Evolutionary conservation across 2,113 vertebrate species (phyloP), one percentile per base, ranked within the genome.

Genomic region (Hemichromis elongatus): DNA sequence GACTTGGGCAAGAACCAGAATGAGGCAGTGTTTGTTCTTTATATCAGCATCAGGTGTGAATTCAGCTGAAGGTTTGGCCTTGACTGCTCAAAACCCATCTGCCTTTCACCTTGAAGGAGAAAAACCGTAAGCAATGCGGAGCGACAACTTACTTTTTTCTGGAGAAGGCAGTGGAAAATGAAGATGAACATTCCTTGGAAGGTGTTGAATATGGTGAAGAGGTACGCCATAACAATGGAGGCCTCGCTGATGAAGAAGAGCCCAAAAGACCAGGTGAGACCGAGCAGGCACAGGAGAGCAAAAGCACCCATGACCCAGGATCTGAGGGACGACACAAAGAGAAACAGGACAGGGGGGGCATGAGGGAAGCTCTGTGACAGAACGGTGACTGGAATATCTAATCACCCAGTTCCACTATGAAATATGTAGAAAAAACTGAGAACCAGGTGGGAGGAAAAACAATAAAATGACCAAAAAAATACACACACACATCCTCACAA

Each of bases 171-270:
- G 90, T 99, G 97, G 92, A 99, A 99, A 96, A 99, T 98, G 95
- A 99, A 99, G 97, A 99, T 99, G 94, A 99, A 99, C 97, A 99
- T 96, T 94, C 99, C 99, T 95, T 99, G 99, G 94, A 99, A 98
- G 92, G 98, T 96, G 95, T 99, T 99, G 96, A 99, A 99, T 92
- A 99, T 97, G 92, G 98, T 99, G 96, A 99, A 99, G 92, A 99
- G 99, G 93, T 99, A 99, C 0, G 98, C 98, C 97, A 99, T 98
- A 93, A 99, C 98, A 70, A 99, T 90, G 1, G 98, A 98, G 86
- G 97, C 97, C 90, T 99, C 98, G 5, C 97, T 99, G 96, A 99
- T 96, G 91, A 97, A 99, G 92, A 99, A 98, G 93, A 99, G 94
- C 9, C 99, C 98, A 79, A 99, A 99, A 80, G 98, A 98, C 98